Percentiles rank a stretch among this genome's conserved stretches.
phyloP scores from a whole-genome alignment of 2,113 vertebrate species.

The Corvus moneduloides region DNA sequence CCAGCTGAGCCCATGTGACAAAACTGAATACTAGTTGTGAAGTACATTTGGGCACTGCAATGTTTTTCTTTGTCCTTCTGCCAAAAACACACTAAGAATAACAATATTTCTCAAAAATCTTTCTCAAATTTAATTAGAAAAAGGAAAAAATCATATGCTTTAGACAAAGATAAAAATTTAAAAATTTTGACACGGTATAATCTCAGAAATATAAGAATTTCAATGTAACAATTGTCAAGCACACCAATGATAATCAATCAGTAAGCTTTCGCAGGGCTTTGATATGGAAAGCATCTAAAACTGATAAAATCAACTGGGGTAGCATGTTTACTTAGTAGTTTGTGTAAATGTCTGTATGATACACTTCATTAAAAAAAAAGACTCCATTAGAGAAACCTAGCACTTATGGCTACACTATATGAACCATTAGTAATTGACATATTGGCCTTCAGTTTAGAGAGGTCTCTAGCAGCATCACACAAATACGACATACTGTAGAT shows the following conservation, averaged over 20 bases:
- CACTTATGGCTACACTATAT: not conserved
- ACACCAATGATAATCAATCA: not conserved
- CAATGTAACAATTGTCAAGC: not conserved
- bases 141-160: not conserved
- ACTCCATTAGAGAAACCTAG: not conserved
- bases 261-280: not conserved
- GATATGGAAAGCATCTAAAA: not conserved
- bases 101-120: not conserved
- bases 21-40: not conserved
- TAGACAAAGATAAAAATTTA: not conserved
- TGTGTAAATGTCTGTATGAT: not conserved
- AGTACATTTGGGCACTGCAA: not conserved
- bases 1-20: not conserved
- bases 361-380: not conserved
- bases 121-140: not conserved
- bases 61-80: not conserved
- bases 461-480: not conserved
- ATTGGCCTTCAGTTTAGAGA: not conserved
- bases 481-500: not conserved
- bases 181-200: not conserved
- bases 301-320: not conserved
- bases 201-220: not conserved
- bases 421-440: not conserved
- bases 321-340: not conserved
- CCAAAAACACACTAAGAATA: not conserved